Base-by-base conservation (phyloP, 2,888 invertebrate species). In the Morpho helenor region DNA sequence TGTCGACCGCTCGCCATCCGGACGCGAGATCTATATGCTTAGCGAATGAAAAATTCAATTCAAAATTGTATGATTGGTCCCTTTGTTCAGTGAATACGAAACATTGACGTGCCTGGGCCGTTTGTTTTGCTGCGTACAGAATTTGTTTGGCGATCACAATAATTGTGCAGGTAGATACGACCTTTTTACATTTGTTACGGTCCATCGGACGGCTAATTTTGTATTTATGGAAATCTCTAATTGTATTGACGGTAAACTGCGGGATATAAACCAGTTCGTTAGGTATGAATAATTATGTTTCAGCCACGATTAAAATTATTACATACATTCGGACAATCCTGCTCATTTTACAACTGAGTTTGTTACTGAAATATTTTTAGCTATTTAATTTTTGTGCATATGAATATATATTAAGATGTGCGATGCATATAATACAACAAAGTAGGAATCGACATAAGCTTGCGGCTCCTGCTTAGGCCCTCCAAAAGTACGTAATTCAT, bases 61-160 rank as follows among this genome's bases (percentile, higher is more conserved):
- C 62, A 62, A 67, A 68, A 66, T 67, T 66, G 66, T 68, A 65
- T 69, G 68, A 69, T 67, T 68, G 64, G 66, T 63, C 61, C 63
- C 67, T 66, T 68, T 68, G 66, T 68, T 64, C 60, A 56, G 22
- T 64, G 60, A 62, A 65, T 63, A 57, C 60, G 65, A 49, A 59
- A 62, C 59, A 57, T 60, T 57, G 57, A 60, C 65, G 61, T 57
- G 52, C 59, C 47, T 52, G 59, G 48, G 54, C 48, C 48, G 64
- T 62, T 66, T 59, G 62, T 57, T 62, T 65, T 60, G 47, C 53
- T 51, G 56, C 51, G 61, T 52, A 56, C 53, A 48, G 58, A 62
- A 58, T 59, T 61, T 60, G 65, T 60, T 62, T 62, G 56, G 46
- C 47, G 62, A 59, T 59, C 53, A 54, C 58, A 49, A 63, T 63